Evolutionary conservation across 2,113 vertebrate species (phyloP).

Genomic region (Panurus biarmicus): DNA sequence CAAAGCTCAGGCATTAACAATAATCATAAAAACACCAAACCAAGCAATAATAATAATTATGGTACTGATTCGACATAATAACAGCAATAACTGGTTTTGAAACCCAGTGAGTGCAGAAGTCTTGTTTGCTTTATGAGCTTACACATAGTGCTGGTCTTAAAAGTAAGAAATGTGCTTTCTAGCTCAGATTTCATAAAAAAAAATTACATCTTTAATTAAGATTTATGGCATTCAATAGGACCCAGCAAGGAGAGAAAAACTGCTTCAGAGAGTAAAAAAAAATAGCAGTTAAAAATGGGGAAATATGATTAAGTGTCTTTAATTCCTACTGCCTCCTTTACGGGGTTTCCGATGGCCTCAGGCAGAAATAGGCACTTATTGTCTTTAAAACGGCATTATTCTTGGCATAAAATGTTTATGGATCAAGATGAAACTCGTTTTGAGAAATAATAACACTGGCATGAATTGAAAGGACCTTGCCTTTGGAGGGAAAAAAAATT

Average conservation of each 20-base stretch:
- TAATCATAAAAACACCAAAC: constrained; percentile 40
- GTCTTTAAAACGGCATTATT: constrained; percentile 72
- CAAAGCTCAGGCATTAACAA: constrained; percentile 22
- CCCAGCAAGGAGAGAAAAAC: constrained; percentile 62
- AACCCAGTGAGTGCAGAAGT: constrained; percentile 54
- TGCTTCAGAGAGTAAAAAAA: constrained; percentile 63
- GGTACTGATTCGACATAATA: constrained; percentile 31
- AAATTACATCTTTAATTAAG: constrained; percentile 69
- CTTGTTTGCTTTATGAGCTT: constrained; percentile 68
- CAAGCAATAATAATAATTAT: constrained; percentile 64
- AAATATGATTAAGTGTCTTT: constrained; percentile 74
- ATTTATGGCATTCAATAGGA: constrained; percentile 65
- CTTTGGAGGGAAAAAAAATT: constrained; percentile 63
- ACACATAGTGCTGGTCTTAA: constrained; percentile 57
- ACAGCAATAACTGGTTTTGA: constrained; percentile 62
- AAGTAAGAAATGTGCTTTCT: constrained; percentile 64
- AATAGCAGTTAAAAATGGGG: constrained; percentile 66
- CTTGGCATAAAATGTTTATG: constrained; percentile 75
- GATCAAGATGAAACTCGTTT: constrained; percentile 73
- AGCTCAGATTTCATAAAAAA: constrained; percentile 66
- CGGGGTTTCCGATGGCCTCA: constrained; percentile 59
- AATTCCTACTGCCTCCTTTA: constrained; percentile 70
- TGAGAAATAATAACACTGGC: constrained; percentile 69
- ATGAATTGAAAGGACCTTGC: constrained; percentile 66
- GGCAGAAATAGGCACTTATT: constrained; percentile 73